Conservation (phyloP, 1,140 invertebrate species). For the Drosophila ironensis region DNA sequence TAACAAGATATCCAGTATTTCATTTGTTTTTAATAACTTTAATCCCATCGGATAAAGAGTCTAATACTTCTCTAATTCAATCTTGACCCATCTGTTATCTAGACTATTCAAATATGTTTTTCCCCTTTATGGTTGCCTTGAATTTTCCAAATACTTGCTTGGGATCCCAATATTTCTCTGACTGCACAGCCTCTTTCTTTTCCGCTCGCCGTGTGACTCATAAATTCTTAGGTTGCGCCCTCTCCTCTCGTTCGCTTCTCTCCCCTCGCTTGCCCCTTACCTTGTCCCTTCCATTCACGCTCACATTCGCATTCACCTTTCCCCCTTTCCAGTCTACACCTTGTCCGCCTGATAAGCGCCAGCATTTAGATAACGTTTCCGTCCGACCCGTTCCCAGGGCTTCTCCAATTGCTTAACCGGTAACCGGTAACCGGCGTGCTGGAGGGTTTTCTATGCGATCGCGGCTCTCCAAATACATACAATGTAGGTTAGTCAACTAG, state of each 20-base stretch:
- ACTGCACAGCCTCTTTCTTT: slow-evolving; percentile 39
- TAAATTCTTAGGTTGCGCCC: slow-evolving; percentile 55
- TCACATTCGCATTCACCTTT: slow-evolving; percentile 15
- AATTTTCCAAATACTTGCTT: not conserved
- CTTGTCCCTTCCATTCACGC: not conserved
- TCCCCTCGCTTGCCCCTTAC: slow-evolving; percentile 1
- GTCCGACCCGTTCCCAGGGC: slow-evolving; percentile 15
- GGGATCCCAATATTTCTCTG: too few species aligned
- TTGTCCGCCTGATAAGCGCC: slow-evolving; percentile 63
- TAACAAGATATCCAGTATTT: too few species aligned
- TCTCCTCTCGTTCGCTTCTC: slow-evolving; percentile 20
- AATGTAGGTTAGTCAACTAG: slow-evolving; percentile 20
- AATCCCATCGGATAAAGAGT: too few species aligned
- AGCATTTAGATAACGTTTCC: slow-evolving; percentile 67
- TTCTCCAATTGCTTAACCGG: slow-evolving; percentile 29
- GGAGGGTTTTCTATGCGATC: not conserved
- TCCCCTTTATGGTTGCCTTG: too few species aligned
- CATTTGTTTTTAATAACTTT: too few species aligned
- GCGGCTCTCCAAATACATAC: too few species aligned
- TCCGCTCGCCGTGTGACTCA: slow-evolving; percentile 55
- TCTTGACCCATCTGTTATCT: too few species aligned
- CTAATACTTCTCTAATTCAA: too few species aligned
- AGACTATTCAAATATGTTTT: too few species aligned
- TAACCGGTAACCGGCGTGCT: not conserved
- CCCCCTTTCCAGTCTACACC: slow-evolving; percentile 5